These are phyloP conservation scores for Erythrocebus patas DNA, from an alignment of 2,113 vertebrate species.

Conservation along the genomic window DNA sequence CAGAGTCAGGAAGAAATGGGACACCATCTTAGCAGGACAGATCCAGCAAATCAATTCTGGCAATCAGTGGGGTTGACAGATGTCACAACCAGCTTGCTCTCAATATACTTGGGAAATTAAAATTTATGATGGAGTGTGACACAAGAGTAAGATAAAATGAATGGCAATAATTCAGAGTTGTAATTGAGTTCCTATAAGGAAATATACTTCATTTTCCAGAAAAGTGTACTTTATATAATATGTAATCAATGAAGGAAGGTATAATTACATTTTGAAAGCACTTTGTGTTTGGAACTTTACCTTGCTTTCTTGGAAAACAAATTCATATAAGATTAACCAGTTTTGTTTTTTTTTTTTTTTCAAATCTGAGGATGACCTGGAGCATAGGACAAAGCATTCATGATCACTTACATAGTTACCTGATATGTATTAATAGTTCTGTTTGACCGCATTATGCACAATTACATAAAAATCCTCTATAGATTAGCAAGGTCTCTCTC, in stretches of 20 bases:
- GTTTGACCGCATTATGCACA: background rate
- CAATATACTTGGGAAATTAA: slow-evolving; percentile 18
- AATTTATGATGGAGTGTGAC: background rate
- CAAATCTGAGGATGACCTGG: background rate
- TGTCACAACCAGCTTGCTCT: background rate
- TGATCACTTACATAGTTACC: background rate
- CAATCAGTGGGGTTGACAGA: background rate
- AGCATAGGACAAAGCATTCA: background rate
- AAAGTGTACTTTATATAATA: background rate
- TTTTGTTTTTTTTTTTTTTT: background rate
- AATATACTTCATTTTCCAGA: slow-evolving; percentile 12
- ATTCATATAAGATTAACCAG: background rate
- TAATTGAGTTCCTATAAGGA: background rate
- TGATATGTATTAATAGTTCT: background rate
- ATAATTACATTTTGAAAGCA: background rate
- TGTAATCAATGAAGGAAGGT: background rate
- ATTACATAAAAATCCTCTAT: background rate
- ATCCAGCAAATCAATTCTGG: background rate
- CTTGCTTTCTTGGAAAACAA: background rate
- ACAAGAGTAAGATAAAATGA: slow-evolving; percentile 16
- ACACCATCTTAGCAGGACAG: background rate
- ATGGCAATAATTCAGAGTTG: slow-evolving; percentile 21
- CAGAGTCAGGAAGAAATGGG: slow-evolving; percentile 21
- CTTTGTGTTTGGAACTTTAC: background rate
- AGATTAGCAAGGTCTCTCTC: background rate